phyloP scores from a whole-genome alignment of 2,888 invertebrate species.

The Corythucha ciliata region DNA sequence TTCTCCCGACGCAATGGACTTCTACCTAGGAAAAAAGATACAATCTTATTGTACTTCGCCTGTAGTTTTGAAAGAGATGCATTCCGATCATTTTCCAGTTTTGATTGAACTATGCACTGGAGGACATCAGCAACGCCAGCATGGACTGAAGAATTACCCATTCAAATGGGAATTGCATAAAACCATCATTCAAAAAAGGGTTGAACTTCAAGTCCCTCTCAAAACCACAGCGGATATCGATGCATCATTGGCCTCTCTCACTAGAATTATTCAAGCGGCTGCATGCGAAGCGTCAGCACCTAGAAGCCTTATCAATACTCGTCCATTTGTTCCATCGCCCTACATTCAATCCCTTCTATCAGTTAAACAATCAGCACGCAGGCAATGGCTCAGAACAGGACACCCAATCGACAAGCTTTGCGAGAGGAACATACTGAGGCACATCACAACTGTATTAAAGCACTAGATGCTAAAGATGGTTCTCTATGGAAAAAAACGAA shows the following conservation, averaged over 20 bases:
- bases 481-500: constrained; percentile 5
- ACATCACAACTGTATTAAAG: not conserved
- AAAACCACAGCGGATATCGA: not conserved
- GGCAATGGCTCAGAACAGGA: not conserved
- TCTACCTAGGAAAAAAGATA: constrained; percentile 3
- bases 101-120: not conserved
- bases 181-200: not conserved
- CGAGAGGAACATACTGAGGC: not conserved
- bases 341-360: not conserved
- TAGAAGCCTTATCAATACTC: not conserved
- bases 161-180: not conserved
- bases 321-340: not conserved
- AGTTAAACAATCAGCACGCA: not conserved
- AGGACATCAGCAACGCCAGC: not conserved
- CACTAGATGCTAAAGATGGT: not conserved
- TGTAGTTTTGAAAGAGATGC: not conserved
- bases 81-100: constrained; percentile 4
- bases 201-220: not conserved
- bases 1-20: not conserved
- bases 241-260: not conserved
- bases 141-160: not conserved
- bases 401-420: constrained; percentile 2
- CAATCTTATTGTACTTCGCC: not conserved
- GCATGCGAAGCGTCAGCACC: not conserved
- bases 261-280: not conserved